Conservation (phyloP, 2,797 vertebrate genomes). For the Triplophysa bombifrons region DNA sequence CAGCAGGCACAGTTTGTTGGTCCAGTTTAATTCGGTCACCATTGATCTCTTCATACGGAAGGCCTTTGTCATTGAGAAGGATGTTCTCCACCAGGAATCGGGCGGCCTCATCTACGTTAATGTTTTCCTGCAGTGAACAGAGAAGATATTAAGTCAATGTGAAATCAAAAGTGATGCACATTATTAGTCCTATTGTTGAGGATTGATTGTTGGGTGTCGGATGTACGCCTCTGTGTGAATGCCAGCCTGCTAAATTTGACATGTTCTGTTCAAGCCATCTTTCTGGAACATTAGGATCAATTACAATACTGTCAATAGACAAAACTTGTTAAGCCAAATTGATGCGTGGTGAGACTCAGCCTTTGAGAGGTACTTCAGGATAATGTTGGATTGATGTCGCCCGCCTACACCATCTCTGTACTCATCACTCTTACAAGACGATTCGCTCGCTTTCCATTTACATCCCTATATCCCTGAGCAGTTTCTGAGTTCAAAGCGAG, state of each 20-base stretch:
- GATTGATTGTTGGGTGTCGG: too few species aligned
- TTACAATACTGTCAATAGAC: constrained; percentile 17
- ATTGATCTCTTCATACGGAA: constrained; percentile 89
- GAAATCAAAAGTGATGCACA: not conserved
- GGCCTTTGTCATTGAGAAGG: constrained; percentile 85
- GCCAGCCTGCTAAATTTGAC: not conserved
- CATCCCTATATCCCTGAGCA: constrained; percentile 27
- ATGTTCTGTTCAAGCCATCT: not conserved
- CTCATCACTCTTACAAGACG: constrained; percentile 35
- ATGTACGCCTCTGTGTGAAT: not conserved
- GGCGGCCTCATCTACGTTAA: constrained; percentile 96
- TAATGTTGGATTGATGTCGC: constrained; percentile 16
- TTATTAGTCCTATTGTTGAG: too few species aligned
- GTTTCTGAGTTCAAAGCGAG: not conserved
- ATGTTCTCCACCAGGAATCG: constrained; percentile 95
- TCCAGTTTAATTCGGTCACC: constrained; percentile 88
- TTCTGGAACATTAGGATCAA: constrained; percentile 18
- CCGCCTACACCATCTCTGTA: constrained; percentile 31
- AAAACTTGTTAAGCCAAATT: constrained; percentile 18
- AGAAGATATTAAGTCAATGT: not conserved
- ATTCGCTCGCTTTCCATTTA: constrained; percentile 20
- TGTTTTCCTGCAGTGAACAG: constrained; percentile 83
- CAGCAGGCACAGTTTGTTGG: constrained; percentile 79
- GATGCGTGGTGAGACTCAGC: constrained; percentile 11
- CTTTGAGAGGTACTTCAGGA: constrained; percentile 19